Percentiles rank a stretch among this genome's conserved stretches.
These are phyloP conservation scores for Rhingia rostrata DNA, from an alignment of 2,888 invertebrate genomes.

Conservation along the genomic window DNA sequence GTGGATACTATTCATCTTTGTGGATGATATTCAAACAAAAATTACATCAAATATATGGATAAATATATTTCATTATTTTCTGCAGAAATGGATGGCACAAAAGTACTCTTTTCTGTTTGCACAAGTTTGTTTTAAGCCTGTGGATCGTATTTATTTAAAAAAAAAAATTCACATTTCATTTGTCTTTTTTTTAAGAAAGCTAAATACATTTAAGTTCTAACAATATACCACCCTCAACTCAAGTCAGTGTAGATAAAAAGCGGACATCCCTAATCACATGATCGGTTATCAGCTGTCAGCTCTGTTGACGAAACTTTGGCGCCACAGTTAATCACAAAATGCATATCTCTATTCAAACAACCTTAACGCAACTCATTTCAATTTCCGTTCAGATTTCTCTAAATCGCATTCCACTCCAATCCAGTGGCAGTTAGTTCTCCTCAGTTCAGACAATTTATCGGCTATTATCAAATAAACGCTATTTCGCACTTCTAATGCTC, in stretches of 20 bases:
- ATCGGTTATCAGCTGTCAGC: constrained; percentile 28
- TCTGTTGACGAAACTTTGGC: constrained; percentile 54
- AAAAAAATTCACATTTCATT: too few species aligned
- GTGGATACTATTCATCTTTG: not conserved
- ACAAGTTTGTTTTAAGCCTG: too few species aligned
- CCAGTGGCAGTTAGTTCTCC: constrained; percentile 32
- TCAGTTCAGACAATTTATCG: constrained; percentile 43
- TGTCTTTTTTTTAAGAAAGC: not conserved
- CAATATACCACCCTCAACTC: not conserved
- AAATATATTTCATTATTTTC: not conserved
- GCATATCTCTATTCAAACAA: constrained; percentile 28
- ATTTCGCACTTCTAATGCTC: constrained; percentile 2
- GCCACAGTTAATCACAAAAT: constrained; percentile 59
- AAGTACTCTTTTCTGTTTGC: too few species aligned
- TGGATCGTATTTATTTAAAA: too few species aligned
- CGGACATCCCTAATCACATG: constrained; percentile 12
- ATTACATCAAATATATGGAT: not conserved
- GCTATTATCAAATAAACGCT: constrained; percentile 38
- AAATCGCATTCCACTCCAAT: constrained; percentile 11
- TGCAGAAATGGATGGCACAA: too few species aligned
- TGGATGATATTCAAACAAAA: too few species aligned
- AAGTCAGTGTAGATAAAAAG: constrained; percentile 34
- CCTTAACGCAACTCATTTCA: not conserved
- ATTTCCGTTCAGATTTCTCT: not conserved
- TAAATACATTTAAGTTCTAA: constrained; percentile 3